phyloP scores from a whole-genome alignment of 2,797 vertebrate genomes.

The Helicolenus hilgendorfi region DNA sequence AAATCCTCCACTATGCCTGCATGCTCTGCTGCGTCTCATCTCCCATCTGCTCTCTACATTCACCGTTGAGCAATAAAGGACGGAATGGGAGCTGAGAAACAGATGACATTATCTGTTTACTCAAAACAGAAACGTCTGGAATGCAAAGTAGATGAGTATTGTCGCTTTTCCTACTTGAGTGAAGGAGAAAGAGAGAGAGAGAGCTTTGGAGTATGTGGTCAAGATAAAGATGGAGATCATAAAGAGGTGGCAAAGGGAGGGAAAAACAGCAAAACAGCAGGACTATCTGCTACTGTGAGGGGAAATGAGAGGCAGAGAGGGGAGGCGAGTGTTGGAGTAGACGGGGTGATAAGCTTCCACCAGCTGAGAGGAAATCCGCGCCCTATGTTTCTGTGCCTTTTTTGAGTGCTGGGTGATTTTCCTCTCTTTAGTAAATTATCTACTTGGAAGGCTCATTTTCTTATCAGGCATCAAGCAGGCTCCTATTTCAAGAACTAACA shows the following conservation, averaged over 20 bases:
- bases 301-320: slow-evolving; percentile 23
- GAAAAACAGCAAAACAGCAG: neutral
- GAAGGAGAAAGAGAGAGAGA: neutral
- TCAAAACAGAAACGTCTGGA: slow-evolving; percentile 43
- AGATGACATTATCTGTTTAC: slow-evolving; percentile 62
- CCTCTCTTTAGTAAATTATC: slow-evolving; percentile 70
- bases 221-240: slow-evolving; percentile 16
- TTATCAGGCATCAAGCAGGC: slow-evolving; percentile 78
- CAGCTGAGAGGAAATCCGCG: slow-evolving; percentile 69
- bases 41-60: slow-evolving; percentile 66
- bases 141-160: slow-evolving; percentile 38
- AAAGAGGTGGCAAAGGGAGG: neutral
- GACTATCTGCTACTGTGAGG: neutral
- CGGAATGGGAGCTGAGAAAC: slow-evolving; percentile 36
- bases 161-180: neutral
- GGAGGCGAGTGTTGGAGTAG: slow-evolving; percentile 21
- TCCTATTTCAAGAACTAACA: slow-evolving; percentile 68
- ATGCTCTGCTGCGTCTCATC: slow-evolving; percentile 42
- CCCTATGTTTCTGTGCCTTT: slow-evolving; percentile 58
- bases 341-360: slow-evolving; percentile 53
- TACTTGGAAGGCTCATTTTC: slow-evolving; percentile 72
- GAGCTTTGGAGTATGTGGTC: neutral
- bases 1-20: slow-evolving; percentile 47
- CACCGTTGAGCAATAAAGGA: slow-evolving; percentile 60
- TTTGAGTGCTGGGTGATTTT: slow-evolving; percentile 58